Conservation (phyloP, 2,113 vertebrate genomes). For the Ammodytes dubius region DNA sequence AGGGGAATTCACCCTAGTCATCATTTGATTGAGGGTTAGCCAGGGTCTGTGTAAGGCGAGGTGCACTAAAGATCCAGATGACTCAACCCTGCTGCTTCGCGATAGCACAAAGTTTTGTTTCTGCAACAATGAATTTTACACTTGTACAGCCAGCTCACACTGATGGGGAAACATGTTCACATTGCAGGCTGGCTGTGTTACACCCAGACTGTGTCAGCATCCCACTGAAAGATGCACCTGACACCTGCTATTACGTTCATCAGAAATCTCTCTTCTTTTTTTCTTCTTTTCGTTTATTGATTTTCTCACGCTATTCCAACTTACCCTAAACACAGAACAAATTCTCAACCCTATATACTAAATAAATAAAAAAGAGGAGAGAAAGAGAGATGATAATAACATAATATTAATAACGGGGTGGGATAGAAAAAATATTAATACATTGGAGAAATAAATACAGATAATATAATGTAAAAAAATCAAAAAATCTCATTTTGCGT, state of each 20-base stretch:
- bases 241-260: neutral
- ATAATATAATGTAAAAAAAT: too few species aligned
- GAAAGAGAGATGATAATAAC: too few species aligned
- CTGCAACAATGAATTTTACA: neutral
- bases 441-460: too few species aligned
- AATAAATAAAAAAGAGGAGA: neutral
- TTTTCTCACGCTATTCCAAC: too few species aligned
- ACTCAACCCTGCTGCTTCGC: slow-evolving; percentile 40
- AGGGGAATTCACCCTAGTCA: slow-evolving; percentile 20
- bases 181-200: neutral
- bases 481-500: too few species aligned
- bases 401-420: too few species aligned
- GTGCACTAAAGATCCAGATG: slow-evolving; percentile 33
- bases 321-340: too few species aligned
- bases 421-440: too few species aligned
- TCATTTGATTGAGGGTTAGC: neutral
- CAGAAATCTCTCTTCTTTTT: neutral
- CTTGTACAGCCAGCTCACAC: neutral
- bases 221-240: neutral
- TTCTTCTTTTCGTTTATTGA: neutral
- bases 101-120: slow-evolving; percentile 10
- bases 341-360: too few species aligned
- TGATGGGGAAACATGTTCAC: neutral
- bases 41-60: slow-evolving; percentile 7
- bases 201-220: neutral